phyloP scores from a whole-genome alignment of 2,113 vertebrate genomes.

The Etheostoma cragini region DNA sequence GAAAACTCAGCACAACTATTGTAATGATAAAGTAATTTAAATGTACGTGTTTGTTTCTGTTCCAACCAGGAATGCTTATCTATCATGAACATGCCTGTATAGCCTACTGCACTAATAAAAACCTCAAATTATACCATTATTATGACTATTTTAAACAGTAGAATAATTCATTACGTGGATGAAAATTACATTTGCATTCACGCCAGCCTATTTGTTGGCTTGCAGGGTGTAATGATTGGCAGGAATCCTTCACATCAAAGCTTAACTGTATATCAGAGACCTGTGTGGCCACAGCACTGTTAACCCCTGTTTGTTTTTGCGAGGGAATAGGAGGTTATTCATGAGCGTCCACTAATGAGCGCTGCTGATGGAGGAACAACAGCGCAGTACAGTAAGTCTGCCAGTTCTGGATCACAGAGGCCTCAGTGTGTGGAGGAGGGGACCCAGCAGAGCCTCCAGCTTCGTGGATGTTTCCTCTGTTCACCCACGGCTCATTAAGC shows the following conservation, averaged over 20 bases:
- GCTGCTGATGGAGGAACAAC: conserved; percentile 49
- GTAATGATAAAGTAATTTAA: not conserved
- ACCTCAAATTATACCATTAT: not conserved
- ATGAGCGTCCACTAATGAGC: conserved; percentile 72
- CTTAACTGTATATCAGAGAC: not conserved
- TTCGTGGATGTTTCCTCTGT: conserved; percentile 29
- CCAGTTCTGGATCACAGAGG: conserved; percentile 63
- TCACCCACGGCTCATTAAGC: conserved; percentile 68
- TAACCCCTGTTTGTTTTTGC: conserved; percentile 51
- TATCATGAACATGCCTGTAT: not conserved
- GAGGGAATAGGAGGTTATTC: conserved; percentile 49
- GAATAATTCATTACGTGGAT: not conserved
- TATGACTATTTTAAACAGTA: not conserved
- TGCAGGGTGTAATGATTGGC: conserved; percentile 25
- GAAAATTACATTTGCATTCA: not conserved
- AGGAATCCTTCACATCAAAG: conserved; percentile 39
- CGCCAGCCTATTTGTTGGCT: not conserved
- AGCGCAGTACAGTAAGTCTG: conserved; percentile 38
- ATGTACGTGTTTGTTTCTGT: not conserved
- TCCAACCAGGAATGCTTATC: not conserved
- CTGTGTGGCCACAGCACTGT: conserved; percentile 31
- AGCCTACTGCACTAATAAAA: not conserved
- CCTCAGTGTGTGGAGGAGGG: conserved; percentile 66
- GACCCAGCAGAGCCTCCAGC: conserved; percentile 36
- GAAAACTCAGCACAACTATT: not conserved